Conservation (phyloP, 2,113 vertebrate genomes). For the Xiphias gladius region DNA sequence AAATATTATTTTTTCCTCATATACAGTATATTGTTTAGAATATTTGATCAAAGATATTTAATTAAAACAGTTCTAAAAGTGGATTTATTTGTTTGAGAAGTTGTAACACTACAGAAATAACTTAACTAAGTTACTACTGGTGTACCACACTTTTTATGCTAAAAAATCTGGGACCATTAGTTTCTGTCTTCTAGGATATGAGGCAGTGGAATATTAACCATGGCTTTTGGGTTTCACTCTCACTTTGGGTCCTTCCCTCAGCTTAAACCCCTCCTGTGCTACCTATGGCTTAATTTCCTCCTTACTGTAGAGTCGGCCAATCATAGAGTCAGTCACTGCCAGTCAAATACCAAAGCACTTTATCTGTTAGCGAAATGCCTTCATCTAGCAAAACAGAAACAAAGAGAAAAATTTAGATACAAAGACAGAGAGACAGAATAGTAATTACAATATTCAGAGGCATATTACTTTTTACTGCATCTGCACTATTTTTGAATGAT, state of each 20-base stretch:
- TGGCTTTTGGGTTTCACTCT: not conserved
- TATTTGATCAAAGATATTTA: too few species aligned
- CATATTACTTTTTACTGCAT: conserved; percentile 6
- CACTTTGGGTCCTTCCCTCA: conserved; percentile 3
- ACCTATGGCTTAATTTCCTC: conserved; percentile 62
- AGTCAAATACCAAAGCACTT: conserved; percentile 20
- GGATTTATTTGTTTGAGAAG: too few species aligned
- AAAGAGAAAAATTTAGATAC: not conserved
- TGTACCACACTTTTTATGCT: too few species aligned
- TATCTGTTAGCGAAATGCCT: conserved; percentile 5
- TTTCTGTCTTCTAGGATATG: not conserved
- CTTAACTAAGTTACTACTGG: too few species aligned
- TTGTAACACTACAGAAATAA: too few species aligned
- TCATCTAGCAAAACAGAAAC: not conserved
- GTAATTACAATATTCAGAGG: not conserved
- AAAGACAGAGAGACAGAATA: not conserved
- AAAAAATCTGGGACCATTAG: too few species aligned
- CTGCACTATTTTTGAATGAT: not conserved
- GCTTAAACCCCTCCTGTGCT: not conserved
- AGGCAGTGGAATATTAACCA: not conserved
- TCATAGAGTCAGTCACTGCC: conserved; percentile 44
- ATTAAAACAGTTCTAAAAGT: too few species aligned
- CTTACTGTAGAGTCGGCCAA: conserved; percentile 45
- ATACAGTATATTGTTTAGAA: too few species aligned
- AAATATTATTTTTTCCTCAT: too few species aligned